Evolutionary conservation across 1,140 invertebrate species (phyloP).

Genomic region (Metaphire vulgaris): DNA sequence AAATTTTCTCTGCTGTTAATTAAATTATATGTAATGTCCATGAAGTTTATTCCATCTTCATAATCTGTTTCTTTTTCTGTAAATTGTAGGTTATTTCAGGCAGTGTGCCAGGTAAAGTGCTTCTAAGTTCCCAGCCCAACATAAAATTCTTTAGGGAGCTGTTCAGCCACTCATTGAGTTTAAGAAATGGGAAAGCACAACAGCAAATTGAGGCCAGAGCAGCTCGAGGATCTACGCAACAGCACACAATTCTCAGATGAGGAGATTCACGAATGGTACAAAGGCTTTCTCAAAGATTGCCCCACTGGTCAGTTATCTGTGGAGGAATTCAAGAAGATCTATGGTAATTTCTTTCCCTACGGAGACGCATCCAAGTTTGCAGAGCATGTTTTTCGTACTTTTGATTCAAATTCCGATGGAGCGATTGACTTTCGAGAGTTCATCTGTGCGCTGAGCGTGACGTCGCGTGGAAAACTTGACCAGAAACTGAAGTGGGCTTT

Average conservation of each 20-base stretch:
- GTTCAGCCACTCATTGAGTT: neutral
- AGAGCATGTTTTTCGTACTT: slow-evolving; percentile 95
- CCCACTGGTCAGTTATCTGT: slow-evolving; percentile 77
- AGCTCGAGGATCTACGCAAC: slow-evolving; percentile 86
- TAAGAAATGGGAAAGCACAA: slow-evolving; percentile 88
- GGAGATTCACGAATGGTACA: slow-evolving; percentile 99
- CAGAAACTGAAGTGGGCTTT: slow-evolving; percentile 98
- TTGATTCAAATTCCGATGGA: slow-evolving; percentile 93
- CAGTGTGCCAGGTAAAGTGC: no score
- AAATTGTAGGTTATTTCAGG: no score
- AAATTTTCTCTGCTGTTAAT: no score
- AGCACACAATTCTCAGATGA: slow-evolving; percentile 97
- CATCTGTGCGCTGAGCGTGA: slow-evolving; percentile 87
- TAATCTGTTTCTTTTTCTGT: no score
- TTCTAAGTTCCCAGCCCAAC: no score
- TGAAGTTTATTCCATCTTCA: no score
- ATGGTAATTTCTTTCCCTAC: slow-evolving; percentile 97
- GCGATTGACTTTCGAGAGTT: slow-evolving; percentile 98
- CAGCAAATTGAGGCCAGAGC: slow-evolving; percentile 95
- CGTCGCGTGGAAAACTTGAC: slow-evolving; percentile 88
- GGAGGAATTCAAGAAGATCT: slow-evolving; percentile 93
- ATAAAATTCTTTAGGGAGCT: no score
- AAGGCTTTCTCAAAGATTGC: slow-evolving; percentile 95
- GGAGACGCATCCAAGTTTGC: slow-evolving; percentile 99
- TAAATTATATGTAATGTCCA: no score